Evolutionary conservation across 1,140 invertebrate species (phyloP).

Genomic region (honey bee (Apis mellifera)): DNA sequence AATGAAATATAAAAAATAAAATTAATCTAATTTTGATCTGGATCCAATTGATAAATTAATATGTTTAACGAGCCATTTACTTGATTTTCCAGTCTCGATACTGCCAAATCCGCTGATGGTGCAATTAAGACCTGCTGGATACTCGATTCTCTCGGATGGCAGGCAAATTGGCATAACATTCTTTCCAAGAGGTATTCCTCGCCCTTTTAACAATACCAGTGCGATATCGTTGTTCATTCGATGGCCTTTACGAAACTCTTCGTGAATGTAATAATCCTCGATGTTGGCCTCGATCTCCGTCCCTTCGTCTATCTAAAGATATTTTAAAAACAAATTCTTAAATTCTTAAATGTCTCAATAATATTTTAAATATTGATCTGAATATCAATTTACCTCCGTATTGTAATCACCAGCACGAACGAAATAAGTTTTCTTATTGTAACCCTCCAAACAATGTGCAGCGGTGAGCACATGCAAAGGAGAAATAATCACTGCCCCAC

Average conservation of each 20-base stretch:
- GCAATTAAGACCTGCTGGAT: constrained; percentile 85
- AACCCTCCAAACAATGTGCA: constrained; percentile 89
- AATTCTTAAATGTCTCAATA: too few relatives aligned
- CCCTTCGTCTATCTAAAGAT: constrained; percentile 82
- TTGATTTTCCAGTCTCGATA: constrained; percentile 83
- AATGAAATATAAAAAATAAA: not conserved
- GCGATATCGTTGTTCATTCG: constrained; percentile 90
- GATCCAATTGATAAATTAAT: not conserved
- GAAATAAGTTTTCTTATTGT: constrained; percentile 85
- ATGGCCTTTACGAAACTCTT: constrained; percentile 84
- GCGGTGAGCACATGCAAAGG: constrained; percentile 88
- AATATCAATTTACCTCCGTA: constrained; percentile 80
- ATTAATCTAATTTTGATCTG: not conserved
- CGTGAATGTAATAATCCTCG: constrained; percentile 86
- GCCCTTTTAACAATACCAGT: constrained; percentile 85
- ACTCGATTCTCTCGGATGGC: constrained; percentile 81
- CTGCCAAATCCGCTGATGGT: constrained; percentile 92
- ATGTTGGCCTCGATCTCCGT: constrained; percentile 86
- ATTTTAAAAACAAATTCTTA: not conserved
- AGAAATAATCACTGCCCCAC: constrained; percentile 88
- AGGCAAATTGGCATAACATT: constrained; percentile 90
- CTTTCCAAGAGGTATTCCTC: constrained; percentile 84
- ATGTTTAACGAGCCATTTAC: constrained; percentile 74
- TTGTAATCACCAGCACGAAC: constrained; percentile 88
- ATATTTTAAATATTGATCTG: too few relatives aligned